Evolutionary conservation across 2,113 vertebrate species (phyloP).

Genomic region (Mionectes macconnelli): DNA sequence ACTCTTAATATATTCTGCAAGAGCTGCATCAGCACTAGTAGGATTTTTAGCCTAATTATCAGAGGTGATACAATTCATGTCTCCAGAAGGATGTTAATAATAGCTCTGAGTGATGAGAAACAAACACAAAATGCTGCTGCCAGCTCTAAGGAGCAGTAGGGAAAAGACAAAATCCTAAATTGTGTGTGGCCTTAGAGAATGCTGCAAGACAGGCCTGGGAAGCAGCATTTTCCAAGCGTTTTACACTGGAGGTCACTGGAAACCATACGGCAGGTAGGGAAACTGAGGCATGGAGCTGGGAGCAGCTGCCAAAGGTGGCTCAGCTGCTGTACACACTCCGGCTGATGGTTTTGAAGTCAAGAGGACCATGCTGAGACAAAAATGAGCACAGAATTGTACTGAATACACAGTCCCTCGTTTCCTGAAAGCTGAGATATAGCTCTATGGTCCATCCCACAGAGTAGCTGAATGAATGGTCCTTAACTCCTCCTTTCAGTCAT

Average conservation of each 20-base stretch:
- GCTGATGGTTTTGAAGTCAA: not conserved
- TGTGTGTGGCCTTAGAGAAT: not conserved
- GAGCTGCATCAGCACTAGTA: not conserved
- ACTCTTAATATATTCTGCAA: not conserved
- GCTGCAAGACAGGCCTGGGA: accelerated
- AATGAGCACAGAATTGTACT: not conserved
- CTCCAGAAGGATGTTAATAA: not conserved
- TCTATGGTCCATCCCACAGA: conserved; percentile 14
- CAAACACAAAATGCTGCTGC: not conserved
- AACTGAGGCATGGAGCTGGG: not conserved
- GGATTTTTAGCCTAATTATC: not conserved
- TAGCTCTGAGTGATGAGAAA: not conserved
- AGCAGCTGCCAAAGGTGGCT: not conserved
- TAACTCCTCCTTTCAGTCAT: conserved; percentile 6
- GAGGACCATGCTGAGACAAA: not conserved
- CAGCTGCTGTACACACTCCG: conserved; percentile 4
- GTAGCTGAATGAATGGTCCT: not conserved
- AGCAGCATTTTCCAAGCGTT: not conserved
- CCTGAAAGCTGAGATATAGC: not conserved
- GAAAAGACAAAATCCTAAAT: not conserved
- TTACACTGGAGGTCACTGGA: not conserved
- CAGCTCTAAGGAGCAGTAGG: not conserved
- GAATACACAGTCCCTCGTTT: not conserved
- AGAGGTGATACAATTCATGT: not conserved
- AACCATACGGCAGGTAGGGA: not conserved